Evolutionary conservation across 2,113 vertebrate genomes (phyloP), one percentile per base, ranked within the genome.

Genomic region (Anser brachyrhynchus): DNA sequence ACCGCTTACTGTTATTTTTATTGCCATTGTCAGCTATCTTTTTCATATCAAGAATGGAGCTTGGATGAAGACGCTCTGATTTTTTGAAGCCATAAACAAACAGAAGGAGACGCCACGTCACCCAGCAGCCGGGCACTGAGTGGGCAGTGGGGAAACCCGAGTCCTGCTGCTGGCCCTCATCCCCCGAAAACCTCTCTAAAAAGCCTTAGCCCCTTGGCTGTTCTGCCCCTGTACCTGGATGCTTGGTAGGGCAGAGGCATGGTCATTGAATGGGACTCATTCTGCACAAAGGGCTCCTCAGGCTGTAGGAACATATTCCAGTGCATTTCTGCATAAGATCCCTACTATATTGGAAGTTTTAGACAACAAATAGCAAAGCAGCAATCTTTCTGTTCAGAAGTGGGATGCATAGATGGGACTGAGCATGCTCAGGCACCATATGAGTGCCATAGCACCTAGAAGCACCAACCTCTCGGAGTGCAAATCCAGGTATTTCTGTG

Each of bases 21-120:
- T 41, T 90, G 90, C 89, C 71, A 82, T 92, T 93, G 76, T 94
- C 95, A 92, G 93, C 78, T 95, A 92, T 91, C 90, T 94, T 95
- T 92, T 82, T 78, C 23, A 0, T 76, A 94, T 79, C 17, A 37
- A 78, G 83, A 51, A 57, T 29, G 3, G 3, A 66, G 70, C 31
- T 69, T 4, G 28, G 61, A 82, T 41, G 67, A 79, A 51, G 89
- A 76, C 3, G 44, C n/a, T 91, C 76, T 51, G 54, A 16, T 84
- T 69, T 43, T 89, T 72, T 41, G 13, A 76, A 69, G 20, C 66
- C 66, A 1, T 2, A 22, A 26, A 52, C 0, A 19, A 91, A 17
- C 17, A 31, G 39, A n/a, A 71, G 54, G 51, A 76, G 39, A 58
- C 0, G 0, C 33, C 3, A 1, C 10, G 8, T 0, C 1, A 71